A percentile compares a stretch with the other conserved stretches of the same genome.
phyloP scores from a whole-genome alignment of 2,797 vertebrate genomes.

The Rachycentron canadum region DNA sequence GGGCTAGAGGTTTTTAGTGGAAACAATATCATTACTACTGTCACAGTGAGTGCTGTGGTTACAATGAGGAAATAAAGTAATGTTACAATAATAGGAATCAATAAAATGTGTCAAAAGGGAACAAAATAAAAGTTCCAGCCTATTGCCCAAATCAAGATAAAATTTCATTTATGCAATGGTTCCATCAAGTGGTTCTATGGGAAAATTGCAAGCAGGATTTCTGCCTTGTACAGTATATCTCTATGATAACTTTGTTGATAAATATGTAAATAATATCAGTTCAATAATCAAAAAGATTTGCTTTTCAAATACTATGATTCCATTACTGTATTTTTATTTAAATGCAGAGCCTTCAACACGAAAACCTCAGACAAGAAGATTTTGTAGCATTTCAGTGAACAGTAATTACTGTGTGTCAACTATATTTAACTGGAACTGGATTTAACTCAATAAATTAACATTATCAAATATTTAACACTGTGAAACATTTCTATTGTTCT shows the following conservation, averaged over 20 bases:
- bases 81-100: not conserved
- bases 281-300: not conserved
- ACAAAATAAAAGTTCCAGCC: not conserved
- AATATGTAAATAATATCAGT: slow-evolving; percentile 4
- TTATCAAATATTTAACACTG: too few relatives aligned
- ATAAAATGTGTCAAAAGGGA: not conserved
- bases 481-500: not conserved
- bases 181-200: slow-evolving; percentile 71
- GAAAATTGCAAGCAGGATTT: slow-evolving; percentile 39
- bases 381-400: not conserved
- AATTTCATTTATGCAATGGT: slow-evolving; percentile 50
- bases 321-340: not conserved
- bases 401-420: not conserved
- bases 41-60: accelerated
- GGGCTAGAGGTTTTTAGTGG: not conserved
- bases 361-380: not conserved
- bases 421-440: not conserved
- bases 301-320: not conserved
- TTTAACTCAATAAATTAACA: too few relatives aligned
- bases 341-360: not conserved
- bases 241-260: not conserved
- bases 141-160: not conserved
- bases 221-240: not conserved
- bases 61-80: not conserved
- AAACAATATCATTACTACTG: not conserved